Evolutionary conservation across 2,113 vertebrate species (phyloP).

Genomic region (Atrichornis clamosus): DNA sequence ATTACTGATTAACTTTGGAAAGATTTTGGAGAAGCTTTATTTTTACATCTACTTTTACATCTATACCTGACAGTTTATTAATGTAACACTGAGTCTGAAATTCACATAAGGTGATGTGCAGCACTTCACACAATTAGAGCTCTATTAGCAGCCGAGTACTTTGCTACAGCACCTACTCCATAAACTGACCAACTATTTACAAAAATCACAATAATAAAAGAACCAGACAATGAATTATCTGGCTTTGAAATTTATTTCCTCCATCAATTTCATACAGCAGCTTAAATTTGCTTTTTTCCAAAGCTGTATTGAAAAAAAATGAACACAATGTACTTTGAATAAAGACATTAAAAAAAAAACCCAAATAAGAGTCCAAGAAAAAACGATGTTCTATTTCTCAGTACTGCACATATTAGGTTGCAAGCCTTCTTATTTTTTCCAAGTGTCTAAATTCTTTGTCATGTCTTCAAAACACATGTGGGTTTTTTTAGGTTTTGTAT

Average conservation of each 20-base stretch:
- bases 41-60: not conserved
- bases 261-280: not conserved
- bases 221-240: not conserved
- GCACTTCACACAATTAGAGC: not conserved
- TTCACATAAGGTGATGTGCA: not conserved
- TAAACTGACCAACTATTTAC: not conserved
- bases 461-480: not conserved
- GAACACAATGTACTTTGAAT: not conserved
- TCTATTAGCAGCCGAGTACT: not conserved
- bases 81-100: not conserved
- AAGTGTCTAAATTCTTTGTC: not conserved
- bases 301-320: not conserved
- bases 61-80: not conserved
- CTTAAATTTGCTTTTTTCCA: not conserved
- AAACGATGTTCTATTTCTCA: not conserved
- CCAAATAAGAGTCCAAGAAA: not conserved
- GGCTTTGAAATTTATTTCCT: not conserved
- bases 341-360: not conserved
- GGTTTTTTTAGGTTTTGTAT: not conserved
- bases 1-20: not conserved
- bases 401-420: not conserved
- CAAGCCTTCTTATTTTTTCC: rapidly evolving
- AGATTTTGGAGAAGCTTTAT: not conserved
- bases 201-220: not conserved
- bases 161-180: not conserved